Base-by-base conservation (phyloP, 2,113 vertebrate species). In the Nansenia antarctica region DNA sequence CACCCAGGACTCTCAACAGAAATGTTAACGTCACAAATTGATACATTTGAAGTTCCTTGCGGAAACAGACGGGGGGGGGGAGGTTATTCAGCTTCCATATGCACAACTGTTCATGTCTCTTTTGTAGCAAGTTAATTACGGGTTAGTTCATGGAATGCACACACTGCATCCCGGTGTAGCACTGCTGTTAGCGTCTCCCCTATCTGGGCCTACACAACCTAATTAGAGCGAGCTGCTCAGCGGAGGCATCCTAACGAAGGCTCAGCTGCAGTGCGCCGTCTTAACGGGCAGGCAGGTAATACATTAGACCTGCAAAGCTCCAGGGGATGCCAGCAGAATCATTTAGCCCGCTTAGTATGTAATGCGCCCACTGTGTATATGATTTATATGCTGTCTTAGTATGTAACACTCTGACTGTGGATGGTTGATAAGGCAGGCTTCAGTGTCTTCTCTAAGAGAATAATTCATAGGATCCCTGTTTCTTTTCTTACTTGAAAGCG, bases 401-500 rank as follows among this genome's bases (percentile, higher is more conserved):
- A 32, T 22, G 18, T 32, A 61, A 20, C 35, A 37, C 58, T 57
- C 32, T 0, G 14, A 29, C 62, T 34, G 42, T 65, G 62, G 42
- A 65, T 31, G 3, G 26, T 15, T 52, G 5, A 52, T 31, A 47
- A 63, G 22, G 8, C 60, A 47, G 26, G n/a, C 34, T 26, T 26
- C 18, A 18, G 18, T 45, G 20, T 34, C 42, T 63, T 39, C 30
- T 54, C 53, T 75, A 65, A 65, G 5, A 62, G 65, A n/a, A n/a
- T n/a, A n/a, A 66, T 34, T 71, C 53, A 26, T 49, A n/a, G 5
- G 12, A 65, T 76, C 70, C 67, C 49, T 61, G 30, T 14, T 29
- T 20, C 4, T 32, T 32, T 52, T 65, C 8, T 30, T 14, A 31
- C 39, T n/a, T n/a, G n/a, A n/a, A n/a, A n/a, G n/a, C n/a, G n/a